Evolutionary conservation across 2,113 vertebrate genomes (phyloP).

Genomic region (Tupaia tana): DNA sequence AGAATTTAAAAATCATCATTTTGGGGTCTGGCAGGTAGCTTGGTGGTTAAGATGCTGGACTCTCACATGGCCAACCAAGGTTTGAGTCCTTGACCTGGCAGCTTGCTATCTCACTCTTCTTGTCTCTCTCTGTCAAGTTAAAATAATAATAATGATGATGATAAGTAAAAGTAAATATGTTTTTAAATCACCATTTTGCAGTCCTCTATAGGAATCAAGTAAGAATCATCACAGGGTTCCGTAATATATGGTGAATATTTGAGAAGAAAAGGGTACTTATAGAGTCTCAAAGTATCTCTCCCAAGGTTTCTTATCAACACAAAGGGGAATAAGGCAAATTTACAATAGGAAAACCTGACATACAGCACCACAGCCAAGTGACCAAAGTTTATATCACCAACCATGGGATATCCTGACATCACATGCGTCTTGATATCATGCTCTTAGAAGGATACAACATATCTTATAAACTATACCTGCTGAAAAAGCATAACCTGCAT

Average conservation of each 20-base stretch:
- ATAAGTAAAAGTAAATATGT: not conserved
- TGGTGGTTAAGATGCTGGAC: too few relatives aligned
- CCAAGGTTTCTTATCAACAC: not conserved
- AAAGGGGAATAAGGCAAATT: not conserved
- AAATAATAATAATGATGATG: too few relatives aligned
- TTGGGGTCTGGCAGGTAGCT: not conserved
- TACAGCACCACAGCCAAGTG: not conserved
- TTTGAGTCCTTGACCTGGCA: too few relatives aligned
- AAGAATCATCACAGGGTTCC: not conserved
- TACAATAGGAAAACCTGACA: not conserved
- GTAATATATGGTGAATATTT: not conserved
- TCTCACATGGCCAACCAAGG: too few relatives aligned
- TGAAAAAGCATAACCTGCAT: not conserved
- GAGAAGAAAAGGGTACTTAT: not conserved
- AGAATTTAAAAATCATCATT: slow-evolving; percentile 21
- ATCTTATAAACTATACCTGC: not conserved
- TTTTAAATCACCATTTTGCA: slow-evolving; percentile 22
- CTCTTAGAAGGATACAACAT: not conserved
- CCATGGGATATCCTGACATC: not conserved
- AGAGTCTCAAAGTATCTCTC: not conserved
- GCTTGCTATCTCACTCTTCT: too few relatives aligned
- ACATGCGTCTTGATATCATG: not conserved
- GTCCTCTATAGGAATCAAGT: not conserved
- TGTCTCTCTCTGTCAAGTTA: too few relatives aligned
- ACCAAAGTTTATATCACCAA: not conserved